Percentiles rank a stretch among this genome's conserved stretches.
phyloP scores from a whole-genome alignment of 1,140 invertebrate species.

The Tetragnatha versicolor region DNA sequence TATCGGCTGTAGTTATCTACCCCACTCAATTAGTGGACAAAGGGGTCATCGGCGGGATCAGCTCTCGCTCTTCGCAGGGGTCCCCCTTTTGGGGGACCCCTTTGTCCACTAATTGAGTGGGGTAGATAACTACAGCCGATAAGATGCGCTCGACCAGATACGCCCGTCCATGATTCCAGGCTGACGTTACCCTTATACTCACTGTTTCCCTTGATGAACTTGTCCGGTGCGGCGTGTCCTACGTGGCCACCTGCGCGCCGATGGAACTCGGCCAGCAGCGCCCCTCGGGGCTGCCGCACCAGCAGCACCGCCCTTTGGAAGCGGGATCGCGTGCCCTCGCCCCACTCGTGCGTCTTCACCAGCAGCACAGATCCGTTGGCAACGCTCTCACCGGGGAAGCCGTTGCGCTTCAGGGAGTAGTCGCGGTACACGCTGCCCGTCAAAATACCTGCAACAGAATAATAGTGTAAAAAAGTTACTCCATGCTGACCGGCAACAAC shows the following conservation, averaged over 20 bases:
- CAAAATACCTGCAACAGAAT: constrained; percentile 39
- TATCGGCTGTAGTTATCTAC: too few relatives aligned
- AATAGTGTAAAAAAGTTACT: too few relatives aligned
- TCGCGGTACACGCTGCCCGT: constrained; percentile 83
- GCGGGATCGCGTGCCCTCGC: constrained; percentile 68
- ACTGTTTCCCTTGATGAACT: constrained; percentile 72
- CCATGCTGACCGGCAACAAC: too few relatives aligned
- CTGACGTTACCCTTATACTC: too few relatives aligned
- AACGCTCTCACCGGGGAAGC: constrained; percentile 80
- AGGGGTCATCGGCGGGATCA: too few relatives aligned
- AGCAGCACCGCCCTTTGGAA: constrained; percentile 75
- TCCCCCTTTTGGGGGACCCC: too few relatives aligned
- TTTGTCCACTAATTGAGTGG: too few relatives aligned
- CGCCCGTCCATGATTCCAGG: too few relatives aligned
- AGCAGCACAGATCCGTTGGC: constrained; percentile 76
- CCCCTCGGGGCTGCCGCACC: constrained; percentile 74
- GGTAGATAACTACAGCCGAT: too few relatives aligned
- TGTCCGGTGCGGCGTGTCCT: constrained; percentile 73
- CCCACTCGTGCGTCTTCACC: constrained; percentile 82
- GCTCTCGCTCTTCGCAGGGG: too few relatives aligned
- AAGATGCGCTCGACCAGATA: too few relatives aligned
- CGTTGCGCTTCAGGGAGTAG: constrained; percentile 75
- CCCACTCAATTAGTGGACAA: too few relatives aligned
- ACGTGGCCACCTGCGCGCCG: constrained; percentile 75
- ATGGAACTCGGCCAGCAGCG: constrained; percentile 78